Base-by-base conservation (phyloP, 1,140 invertebrate genomes). In the Aphidius ervi region DNA sequence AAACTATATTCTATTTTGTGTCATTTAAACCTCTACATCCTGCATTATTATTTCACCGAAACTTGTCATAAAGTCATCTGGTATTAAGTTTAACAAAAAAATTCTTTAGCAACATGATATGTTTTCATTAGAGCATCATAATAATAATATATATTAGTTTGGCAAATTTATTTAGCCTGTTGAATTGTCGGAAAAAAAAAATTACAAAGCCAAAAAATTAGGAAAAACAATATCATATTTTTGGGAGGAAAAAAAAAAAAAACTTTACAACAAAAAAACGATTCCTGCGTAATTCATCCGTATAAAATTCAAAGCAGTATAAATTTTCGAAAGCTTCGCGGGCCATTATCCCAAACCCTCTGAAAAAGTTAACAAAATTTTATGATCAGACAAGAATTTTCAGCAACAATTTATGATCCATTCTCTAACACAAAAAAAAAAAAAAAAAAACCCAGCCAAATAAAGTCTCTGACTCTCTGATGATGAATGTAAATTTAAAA, bases 321-420 rank as follows among this genome's bases (percentile, higher is more conserved):
- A 54, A 40, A 54, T 58, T 55, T 61, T 55, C 61, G 50, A 62
- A 63, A 63, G 64, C 64, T 66, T 47, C 31, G 62, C 52, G 49
- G 42, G 48, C 56, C 52, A 61, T 63, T 60, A 66, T 59, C 52
- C 56, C 10, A 16, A 31, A 42, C 59, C 55, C 57, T 43, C 41
- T 57, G 56, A 62, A 63, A 66, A 66, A 63, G 58, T 59, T 61
- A 66, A 66, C 55, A 63, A 63, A 63, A 63, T 66, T 66, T 65
- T 63, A 63, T 57, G 62, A 63, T 59, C 52, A 58, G 53, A 45
- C 45, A 55, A 59, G 40, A 58, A 63, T 59, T 60, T 60, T 40
- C 50, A 39, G 31, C 52, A 4, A 54, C 40, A 49, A 60, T 60
- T 60, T 60, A 60, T 54, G 58, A 37, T 23, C 7, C 16, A 43